Evolutionary conservation across 2,888 invertebrate genomes (phyloP), one percentile per base, ranked within the genome.

Genomic region (Galeopsomyia nigrocyanea): DNA sequence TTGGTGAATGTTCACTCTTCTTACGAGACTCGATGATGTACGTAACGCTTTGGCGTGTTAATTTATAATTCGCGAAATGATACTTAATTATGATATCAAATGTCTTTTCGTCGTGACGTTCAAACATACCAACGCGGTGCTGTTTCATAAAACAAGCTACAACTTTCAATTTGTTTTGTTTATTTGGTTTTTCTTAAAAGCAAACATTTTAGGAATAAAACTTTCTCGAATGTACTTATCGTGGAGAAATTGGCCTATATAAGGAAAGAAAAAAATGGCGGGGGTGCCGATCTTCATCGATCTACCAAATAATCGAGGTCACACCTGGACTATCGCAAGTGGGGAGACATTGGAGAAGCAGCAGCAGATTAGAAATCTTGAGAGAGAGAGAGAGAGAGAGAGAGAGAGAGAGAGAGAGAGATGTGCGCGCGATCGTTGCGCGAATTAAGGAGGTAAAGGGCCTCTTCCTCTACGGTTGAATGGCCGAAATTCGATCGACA

Each of bases 401-500:
- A 70, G 62, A 68, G 65, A 71, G 17, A 51, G 51, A 51, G n/a
- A 51, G 51, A 51, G 16, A 51, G 51, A 70, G 58, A 68, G 65
- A 71, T 66, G 68, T 73, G 68, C 66, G 68, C 70, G 73, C 73
- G 75, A 75, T 39, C 39, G 39, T 39, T 39, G 13, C 7, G 39
- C 73, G 75, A 75, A 78, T 79, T 76, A 79, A 79, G 73, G 76
- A 77, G 77, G 77, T 78, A 77, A 78, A 65, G 75, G 73, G 58
- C 68, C 69, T 65, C 60, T 65, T 55, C 49, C 16, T 51, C 26
- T 51, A 7, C 53, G 19, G 39, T 76, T 82, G 82, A 84, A 83
- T 82, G 80, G 79, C 78, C 79, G 86, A 84, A 86, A 86, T 85
- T 82, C 82, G 85, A 86, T 84, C 82, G 80, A 39, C 39, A 39